Evolutionary conservation across 2,797 vertebrate species (phyloP), one percentile per base, ranked within the genome.

Genomic region (Bradypodion pumilum): DNA sequence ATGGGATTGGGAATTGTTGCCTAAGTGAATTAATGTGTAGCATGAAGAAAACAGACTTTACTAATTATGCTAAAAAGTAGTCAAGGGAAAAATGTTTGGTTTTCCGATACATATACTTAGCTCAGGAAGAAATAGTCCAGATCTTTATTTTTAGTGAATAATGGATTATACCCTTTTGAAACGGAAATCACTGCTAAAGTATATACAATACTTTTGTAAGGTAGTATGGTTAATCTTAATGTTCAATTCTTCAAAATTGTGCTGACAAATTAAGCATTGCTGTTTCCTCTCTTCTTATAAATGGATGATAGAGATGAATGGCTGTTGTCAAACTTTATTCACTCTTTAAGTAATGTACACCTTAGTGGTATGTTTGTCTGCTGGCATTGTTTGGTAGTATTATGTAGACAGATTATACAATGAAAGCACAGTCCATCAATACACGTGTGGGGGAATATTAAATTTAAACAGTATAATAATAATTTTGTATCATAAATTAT

Each of bases 231-330:
- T 2, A 69, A 29, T 69, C 44, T 69, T 8, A 63, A 13, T 62
- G 85, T 74, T 68, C 70, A 74, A 27, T 81, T 83, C 52, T 87
- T 81, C 65, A 73, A 56, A 81, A 60, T 73, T 79, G 73, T 69
- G 0, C 0, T 46, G 35, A 72, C 27, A 83, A 56, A 69, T 72
- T 74, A 79, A 83, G 40, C 69, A 81, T 83, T 84, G 40, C 40
- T 76, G 15, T 46, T 40, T 82, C 78, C 78, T 27, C 52, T 32
- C 66, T 80, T 75, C 69, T 63, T 72, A 16, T 32, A 46, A 63
- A n/a, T 40, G 3, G 76, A 65, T 76, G 29, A 84, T 0, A 74
- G 27, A 8, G 76, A 37, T 73, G 19, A 65, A 8, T 49, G n/a
- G n/a, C n/a, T n/a, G n/a, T n/a, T n/a, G n/a, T n/a, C n/a, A n/a